phyloP scores from a whole-genome alignment of 2,888 invertebrate species.

The Cryptocephalus moraei region DNA sequence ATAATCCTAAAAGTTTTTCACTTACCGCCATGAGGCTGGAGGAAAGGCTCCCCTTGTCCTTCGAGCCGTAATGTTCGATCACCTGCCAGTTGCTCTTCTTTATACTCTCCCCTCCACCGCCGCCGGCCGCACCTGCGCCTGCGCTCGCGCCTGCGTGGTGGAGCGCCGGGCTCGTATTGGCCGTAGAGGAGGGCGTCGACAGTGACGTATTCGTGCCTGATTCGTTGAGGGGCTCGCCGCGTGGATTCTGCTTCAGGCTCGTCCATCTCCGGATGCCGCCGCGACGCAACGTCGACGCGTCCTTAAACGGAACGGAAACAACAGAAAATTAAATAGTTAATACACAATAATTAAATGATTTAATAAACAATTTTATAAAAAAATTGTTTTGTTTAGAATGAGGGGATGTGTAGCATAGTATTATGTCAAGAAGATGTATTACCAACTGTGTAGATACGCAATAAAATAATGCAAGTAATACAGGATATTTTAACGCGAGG shows the following conservation, averaged over 20 bases:
- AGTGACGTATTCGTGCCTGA: slow-evolving; percentile 23
- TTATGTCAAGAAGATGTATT: no score
- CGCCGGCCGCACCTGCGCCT: slow-evolving; percentile 15
- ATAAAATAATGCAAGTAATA: no score
- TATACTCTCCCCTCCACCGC: slow-evolving; percentile 36
- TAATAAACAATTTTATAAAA: no score
- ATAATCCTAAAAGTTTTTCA: slow-evolving; percentile 2
- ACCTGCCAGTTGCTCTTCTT: slow-evolving; percentile 87
- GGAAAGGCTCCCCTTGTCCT: slow-evolving; percentile 48
- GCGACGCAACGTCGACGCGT: slow-evolving; percentile 29
- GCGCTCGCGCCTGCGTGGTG: slow-evolving; percentile 15
- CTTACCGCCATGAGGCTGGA: slow-evolving; percentile 56
- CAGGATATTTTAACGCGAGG: no score
- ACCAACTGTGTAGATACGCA: no score
- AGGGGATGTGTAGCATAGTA: no score
- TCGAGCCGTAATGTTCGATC: slow-evolving; percentile 71
- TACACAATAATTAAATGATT: no score
- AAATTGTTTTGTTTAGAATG: no score
- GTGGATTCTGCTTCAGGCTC: slow-evolving; percentile 41
- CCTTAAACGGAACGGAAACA: slow-evolving; percentile 26
- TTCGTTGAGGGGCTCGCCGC: slow-evolving; percentile 10
- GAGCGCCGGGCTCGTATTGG: slow-evolving; percentile 25
- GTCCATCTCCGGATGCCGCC: slow-evolving; percentile 40
- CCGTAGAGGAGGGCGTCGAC: slow-evolving; percentile 26
- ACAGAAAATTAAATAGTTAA: no score